phyloP scores from a whole-genome alignment of 2,888 invertebrate species.

The Frankliniella fusca region DNA sequence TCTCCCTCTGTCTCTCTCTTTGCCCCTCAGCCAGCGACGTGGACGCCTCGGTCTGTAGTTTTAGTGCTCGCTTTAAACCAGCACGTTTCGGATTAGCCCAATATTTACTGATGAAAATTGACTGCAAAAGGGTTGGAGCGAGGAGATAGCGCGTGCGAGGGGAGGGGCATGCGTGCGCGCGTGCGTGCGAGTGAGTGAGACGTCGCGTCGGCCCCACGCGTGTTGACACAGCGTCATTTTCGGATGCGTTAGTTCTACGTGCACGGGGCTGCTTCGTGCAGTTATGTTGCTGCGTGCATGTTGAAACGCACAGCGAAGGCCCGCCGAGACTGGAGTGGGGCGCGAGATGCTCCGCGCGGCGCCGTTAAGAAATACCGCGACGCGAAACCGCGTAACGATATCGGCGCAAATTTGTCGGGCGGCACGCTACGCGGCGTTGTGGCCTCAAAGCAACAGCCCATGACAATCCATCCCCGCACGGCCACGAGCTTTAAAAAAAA shows the following conservation, averaged over 20 bases:
- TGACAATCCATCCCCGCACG: not conserved
- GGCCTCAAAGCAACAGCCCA: not conserved
- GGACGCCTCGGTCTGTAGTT: conserved; percentile 13
- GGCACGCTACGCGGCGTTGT: not conserved
- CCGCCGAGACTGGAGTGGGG: too few relatives aligned
- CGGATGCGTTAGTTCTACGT: not conserved
- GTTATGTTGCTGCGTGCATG: too few relatives aligned
- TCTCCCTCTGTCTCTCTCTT: not conserved
- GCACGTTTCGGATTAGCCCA: conserved; percentile 19
- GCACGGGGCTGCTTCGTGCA: not conserved
- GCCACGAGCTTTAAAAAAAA: too few relatives aligned
- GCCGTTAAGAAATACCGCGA: too few relatives aligned
- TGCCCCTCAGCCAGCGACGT: not conserved
- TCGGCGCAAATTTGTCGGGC: too few relatives aligned
- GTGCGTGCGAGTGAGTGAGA: not conserved
- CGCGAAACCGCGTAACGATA: too few relatives aligned
- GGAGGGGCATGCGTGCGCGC: not conserved
- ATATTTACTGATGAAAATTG: conserved; percentile 27
- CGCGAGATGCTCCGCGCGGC: too few relatives aligned
- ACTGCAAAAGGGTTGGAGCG: conserved; percentile 9
- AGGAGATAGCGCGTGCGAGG: not conserved
- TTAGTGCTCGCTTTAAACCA: conserved; percentile 3
- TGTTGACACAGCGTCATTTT: not conserved
- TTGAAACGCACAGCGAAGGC: too few relatives aligned
- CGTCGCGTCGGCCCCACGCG: not conserved